phyloP scores from a whole-genome alignment of 1,140 invertebrate genomes.

The Drosophila sulfurigaster region DNA sequence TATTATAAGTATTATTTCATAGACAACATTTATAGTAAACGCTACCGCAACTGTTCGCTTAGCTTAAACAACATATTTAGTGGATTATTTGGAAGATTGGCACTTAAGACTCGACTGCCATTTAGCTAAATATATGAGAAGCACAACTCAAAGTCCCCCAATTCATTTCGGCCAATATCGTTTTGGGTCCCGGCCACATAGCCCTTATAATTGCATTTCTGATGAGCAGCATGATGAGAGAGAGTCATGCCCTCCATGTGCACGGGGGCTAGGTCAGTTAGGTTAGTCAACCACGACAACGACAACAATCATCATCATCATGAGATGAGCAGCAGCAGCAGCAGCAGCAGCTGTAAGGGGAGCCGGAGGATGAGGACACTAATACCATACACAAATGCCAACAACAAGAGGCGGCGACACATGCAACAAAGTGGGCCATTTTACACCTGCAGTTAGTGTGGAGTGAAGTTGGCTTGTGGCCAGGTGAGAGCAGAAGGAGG shows the following conservation, averaged over 20 bases:
- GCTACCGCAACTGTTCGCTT: too few relatives aligned
- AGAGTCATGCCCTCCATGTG: constrained; percentile 11
- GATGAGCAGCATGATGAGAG: constrained; percentile 50
- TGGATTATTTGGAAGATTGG: constrained; percentile 1
- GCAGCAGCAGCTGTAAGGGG: not conserved
- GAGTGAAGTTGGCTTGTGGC: constrained; percentile 36
- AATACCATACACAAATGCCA: constrained; percentile 39
- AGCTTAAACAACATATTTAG: constrained; percentile 1
- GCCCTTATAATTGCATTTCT: constrained; percentile 72
- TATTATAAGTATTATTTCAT: too few relatives aligned
- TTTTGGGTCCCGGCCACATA: constrained; percentile 31
- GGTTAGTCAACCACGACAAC: constrained; percentile 59
- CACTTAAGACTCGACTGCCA: not conserved
- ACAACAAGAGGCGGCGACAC: constrained; percentile 48
- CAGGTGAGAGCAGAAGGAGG: constrained; percentile 7
- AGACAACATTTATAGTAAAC: too few relatives aligned
- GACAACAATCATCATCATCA: constrained; percentile 39
- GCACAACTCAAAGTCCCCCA: constrained; percentile 20
- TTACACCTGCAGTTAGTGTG: constrained; percentile 66
- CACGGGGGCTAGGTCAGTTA: constrained; percentile 34
- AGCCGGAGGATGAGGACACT: not conserved
- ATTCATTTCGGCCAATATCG: constrained; percentile 38
- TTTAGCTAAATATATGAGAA: constrained; percentile 5
- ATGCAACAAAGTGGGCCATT: constrained; percentile 67
- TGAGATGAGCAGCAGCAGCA: constrained; percentile 27